These are phyloP conservation scores for Cryptocephalus moraei DNA, from an alignment of 2,888 invertebrate species.

Conservation along the genomic window DNA sequence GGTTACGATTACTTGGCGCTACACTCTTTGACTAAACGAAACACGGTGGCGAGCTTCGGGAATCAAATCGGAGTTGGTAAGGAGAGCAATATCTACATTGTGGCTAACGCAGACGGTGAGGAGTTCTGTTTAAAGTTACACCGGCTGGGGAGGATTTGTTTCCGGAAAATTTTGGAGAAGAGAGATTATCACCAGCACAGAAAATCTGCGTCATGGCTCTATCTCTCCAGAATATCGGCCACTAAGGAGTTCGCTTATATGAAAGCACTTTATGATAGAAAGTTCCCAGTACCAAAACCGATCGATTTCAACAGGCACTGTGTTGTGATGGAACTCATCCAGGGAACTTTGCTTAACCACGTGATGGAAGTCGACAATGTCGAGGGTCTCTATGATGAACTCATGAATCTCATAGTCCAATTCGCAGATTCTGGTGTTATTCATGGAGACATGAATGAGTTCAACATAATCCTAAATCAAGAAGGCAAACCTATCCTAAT, in stretches of 20 bases:
- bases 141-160: slow-evolving; percentile 90
- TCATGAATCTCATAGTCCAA: slow-evolving; percentile 86
- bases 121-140: slow-evolving; percentile 87
- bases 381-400: slow-evolving; percentile 76
- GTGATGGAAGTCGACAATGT: slow-evolving; percentile 56
- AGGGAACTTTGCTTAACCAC: slow-evolving; percentile 67
- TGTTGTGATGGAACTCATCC: slow-evolving; percentile 89
- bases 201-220: slow-evolving; percentile 87
- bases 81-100: slow-evolving; percentile 93
- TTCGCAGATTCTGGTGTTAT: slow-evolving; percentile 94
- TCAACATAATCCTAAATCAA: slow-evolving; percentile 85
- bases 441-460: slow-evolving; percentile 98
- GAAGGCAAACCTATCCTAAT: slow-evolving; percentile 78
- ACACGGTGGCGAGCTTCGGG: slow-evolving; percentile 77
- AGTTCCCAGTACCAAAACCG: slow-evolving; percentile 92
- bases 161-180: slow-evolving; percentile 90
- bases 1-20: slow-evolving; percentile 97
- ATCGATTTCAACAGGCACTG: slow-evolving; percentile 92
- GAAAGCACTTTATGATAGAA: slow-evolving; percentile 82
- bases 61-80: slow-evolving; percentile 99
- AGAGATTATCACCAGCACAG: slow-evolving; percentile 93
- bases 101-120: slow-evolving; percentile 67
- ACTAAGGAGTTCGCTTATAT: slow-evolving; percentile 97
- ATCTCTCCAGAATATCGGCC: slow-evolving; percentile 91
- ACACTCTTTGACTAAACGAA: slow-evolving; percentile 72